Base-by-base conservation (phyloP, 2,113 vertebrate genomes). In the Ophiodon elongatus region DNA sequence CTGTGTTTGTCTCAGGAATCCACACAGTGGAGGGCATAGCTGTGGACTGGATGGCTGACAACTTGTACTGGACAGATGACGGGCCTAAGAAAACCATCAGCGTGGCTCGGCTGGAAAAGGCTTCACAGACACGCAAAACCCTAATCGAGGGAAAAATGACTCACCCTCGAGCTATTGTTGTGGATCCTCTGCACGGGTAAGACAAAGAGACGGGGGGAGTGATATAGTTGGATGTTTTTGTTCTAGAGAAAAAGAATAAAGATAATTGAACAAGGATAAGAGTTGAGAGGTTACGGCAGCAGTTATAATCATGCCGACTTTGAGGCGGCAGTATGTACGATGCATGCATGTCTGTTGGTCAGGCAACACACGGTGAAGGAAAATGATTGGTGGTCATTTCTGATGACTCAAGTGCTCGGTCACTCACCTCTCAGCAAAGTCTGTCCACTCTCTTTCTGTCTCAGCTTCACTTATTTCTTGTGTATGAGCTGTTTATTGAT, bases 21-120 rank as follows among this genome's bases (percentile, higher is more conserved):
- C 97, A 98, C 94, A 99, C 97, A 0, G 98, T 99, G 14, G 98
- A 99, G 85, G 98, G 98, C 1, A 96, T 99, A 0, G 98, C 98
- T 0, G 98, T 99, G 91, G 98, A 99, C 94, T 99, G 98, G 98
- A 99, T 99, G 98, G 98, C 97, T 4, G 95, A 99, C 91, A 99
- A 99, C 86, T 93, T 99, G 73, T 99, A 98, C 93, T 99, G 98
- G 98, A 99, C 98, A 0, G 98, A 99, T 0, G 98, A 99, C 0
- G 98, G 98, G 3, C 98, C 98, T 45, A 99, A 99, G 88, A 99
- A 99, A 94, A 99, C 97, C 62, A 99, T 99, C 93, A 99, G 98
- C 0, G 98, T 99, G 84, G 98, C 98, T 41, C 96, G 98, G 65
- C 95, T 99, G 89, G 97, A 99, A 80, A 99, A 99, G 82, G 98